Conservation (phyloP, 2,888 invertebrate genomes). For the Fragum sueziense region DNA sequence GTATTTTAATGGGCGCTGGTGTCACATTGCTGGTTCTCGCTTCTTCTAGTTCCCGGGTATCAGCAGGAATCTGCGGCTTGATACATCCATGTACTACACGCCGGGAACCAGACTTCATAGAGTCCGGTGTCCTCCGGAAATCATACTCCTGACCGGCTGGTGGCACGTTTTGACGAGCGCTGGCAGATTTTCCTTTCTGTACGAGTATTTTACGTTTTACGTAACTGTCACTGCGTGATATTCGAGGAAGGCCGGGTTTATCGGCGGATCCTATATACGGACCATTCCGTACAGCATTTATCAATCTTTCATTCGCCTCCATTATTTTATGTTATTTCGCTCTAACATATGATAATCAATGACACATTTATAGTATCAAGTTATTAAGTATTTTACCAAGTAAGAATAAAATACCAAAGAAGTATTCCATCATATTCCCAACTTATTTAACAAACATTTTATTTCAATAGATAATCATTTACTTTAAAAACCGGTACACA, state of each 20-base stretch:
- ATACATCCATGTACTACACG: constrained; percentile 24
- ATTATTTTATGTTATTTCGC: neutral
- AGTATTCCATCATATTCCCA: too few relatives aligned
- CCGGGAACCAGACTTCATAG: constrained; percentile 25
- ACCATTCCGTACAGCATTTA: constrained; percentile 18
- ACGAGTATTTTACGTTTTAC: constrained; percentile 30
- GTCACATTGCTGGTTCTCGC: constrained; percentile 9
- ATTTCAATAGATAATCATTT: too few relatives aligned
- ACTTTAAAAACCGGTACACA: too few relatives aligned
- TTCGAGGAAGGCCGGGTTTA: constrained; percentile 5
- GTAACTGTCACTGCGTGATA: constrained; percentile 3
- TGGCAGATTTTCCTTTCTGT: constrained; percentile 26
- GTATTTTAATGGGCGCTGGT: constrained; percentile 17
- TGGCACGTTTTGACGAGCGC: constrained; percentile 30
- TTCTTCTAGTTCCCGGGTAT: constrained; percentile 41
- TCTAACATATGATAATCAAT: too few relatives aligned
- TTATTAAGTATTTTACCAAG: too few relatives aligned
- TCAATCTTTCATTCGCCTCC: constrained; percentile 15
- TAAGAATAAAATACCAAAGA: too few relatives aligned
- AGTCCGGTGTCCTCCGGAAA: constrained; percentile 49
- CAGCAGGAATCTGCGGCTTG: constrained; percentile 43
- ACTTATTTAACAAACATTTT: too few relatives aligned
- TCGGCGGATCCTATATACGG: constrained; percentile 11
- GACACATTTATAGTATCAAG: too few relatives aligned
- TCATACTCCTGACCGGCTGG: constrained; percentile 52